These are phyloP conservation scores for Rhinella marina DNA, from an alignment of 2,797 vertebrate genomes.

Conservation along the genomic window DNA sequence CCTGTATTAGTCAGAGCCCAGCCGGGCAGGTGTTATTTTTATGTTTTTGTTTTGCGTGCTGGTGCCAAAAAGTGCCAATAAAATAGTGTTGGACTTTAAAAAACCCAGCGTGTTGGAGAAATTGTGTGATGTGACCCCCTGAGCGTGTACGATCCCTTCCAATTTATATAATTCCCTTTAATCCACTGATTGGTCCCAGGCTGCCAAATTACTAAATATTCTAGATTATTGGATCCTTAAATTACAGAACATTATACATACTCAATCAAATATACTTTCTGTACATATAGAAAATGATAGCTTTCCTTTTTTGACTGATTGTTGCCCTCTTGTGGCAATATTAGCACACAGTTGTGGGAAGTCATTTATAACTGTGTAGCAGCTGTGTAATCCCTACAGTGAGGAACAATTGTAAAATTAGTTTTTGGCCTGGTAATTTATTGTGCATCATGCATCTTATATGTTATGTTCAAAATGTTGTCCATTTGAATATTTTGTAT, in stretches of 20 bases:
- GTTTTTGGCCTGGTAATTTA: background rate
- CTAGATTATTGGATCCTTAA: background rate
- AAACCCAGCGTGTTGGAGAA: too few relatives aligned
- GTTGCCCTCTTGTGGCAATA: slow-evolving; percentile 51
- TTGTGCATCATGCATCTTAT: background rate
- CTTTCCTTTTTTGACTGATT: slow-evolving; percentile 30
- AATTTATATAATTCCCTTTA: too few relatives aligned
- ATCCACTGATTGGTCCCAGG: too few relatives aligned
- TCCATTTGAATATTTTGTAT: background rate
- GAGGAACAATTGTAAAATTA: background rate
- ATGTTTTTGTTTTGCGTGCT: too few relatives aligned
- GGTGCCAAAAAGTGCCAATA: too few relatives aligned
- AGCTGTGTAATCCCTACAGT: background rate
- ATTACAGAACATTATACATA: background rate
- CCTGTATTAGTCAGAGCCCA: too few relatives aligned
- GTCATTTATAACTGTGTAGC: background rate
- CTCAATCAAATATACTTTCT: background rate
- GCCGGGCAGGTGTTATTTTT: too few relatives aligned
- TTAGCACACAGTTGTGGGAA: background rate
- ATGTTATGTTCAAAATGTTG: background rate
- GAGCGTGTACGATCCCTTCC: too few relatives aligned
- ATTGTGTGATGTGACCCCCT: too few relatives aligned
- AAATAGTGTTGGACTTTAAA: too few relatives aligned
- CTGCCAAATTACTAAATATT: too few relatives aligned
- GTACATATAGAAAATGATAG: background rate